Percentiles rank a stretch among this genome's conserved stretches.
Conservation (phyloP, 2,113 vertebrate genomes). For the Melanotaenia duboulayi region DNA sequence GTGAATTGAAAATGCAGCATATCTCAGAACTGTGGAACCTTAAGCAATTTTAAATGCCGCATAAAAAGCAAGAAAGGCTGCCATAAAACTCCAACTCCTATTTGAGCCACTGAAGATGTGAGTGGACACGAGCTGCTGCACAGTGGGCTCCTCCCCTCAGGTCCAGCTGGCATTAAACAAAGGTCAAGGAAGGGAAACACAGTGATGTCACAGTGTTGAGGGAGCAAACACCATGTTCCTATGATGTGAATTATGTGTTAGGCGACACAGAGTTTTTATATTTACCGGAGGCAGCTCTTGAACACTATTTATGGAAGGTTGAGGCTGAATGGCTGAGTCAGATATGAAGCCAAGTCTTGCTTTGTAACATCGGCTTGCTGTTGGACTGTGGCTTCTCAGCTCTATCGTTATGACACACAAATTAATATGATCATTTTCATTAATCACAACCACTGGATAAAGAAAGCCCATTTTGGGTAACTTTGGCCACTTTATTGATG, state of each 20-base stretch:
- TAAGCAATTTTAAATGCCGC: neutral
- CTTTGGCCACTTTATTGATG: neutral
- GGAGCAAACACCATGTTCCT: conserved; percentile 62
- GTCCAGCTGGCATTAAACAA: conserved; percentile 56
- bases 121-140: conserved; percentile 16
- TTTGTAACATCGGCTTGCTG: conserved; percentile 35
- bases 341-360: conserved; percentile 52
- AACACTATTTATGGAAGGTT: conserved; percentile 49
- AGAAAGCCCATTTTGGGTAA: neutral
- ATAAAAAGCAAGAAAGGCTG: conserved; percentile 1
- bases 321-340: conserved; percentile 20
- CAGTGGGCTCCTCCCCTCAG: neutral
- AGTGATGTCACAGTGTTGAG: conserved; percentile 55
- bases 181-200: conserved; percentile 65
- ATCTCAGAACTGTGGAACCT: conserved; percentile 11
- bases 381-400: conserved; percentile 31
- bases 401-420: conserved; percentile 7
- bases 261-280: conserved; percentile 53
- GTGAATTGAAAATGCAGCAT: neutral
- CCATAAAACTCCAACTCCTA: neutral
- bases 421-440: neutral
- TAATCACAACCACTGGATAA: conserved; percentile 4
- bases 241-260: conserved; percentile 64
- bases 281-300: conserved; percentile 40
- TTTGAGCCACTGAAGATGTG: neutral